Evolutionary conservation across 2,113 vertebrate species (phyloP).

Genomic region (Chitala chitala): DNA sequence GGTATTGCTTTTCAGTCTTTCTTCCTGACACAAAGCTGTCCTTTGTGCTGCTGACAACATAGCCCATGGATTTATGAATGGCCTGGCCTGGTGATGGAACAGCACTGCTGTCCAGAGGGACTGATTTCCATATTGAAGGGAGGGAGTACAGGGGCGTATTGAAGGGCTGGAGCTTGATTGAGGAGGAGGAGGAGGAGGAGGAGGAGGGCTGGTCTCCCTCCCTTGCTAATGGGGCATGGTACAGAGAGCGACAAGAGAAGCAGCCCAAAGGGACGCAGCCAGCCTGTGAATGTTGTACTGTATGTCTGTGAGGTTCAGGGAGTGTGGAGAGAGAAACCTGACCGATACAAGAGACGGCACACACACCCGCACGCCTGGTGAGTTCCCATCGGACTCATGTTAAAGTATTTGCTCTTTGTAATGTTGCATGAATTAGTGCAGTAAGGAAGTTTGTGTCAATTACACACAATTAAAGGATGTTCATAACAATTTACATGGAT

Average conservation of each 20-base stretch:
- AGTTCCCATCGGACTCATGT: constrained; percentile 5
- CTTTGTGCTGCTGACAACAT: constrained; percentile 51
- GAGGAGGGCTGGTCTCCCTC: constrained; percentile 45
- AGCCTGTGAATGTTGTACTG: background rate
- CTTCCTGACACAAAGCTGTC: constrained; percentile 54
- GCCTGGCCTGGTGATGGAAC: constrained; percentile 50
- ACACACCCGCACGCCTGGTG: background rate
- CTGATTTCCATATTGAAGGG: constrained; percentile 57
- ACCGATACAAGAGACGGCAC: background rate
- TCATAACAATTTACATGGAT: background rate
- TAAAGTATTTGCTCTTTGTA: background rate
- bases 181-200: no score
- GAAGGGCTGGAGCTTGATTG: constrained; percentile 25
- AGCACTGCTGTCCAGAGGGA: constrained; percentile 60
- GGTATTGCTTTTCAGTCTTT: constrained; percentile 33
- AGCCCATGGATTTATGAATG: constrained; percentile 64
- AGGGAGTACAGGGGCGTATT: constrained; percentile 30
- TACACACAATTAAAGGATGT: no score
- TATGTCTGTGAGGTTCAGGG: background rate
- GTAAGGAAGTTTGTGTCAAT: no score
- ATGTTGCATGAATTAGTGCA: no score
- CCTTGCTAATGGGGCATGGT: constrained; percentile 60
- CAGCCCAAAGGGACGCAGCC: constrained; percentile 12
- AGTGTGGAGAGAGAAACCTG: background rate
- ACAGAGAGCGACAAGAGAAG: constrained; percentile 60